A percentile compares a stretch with the other conserved stretches of the same genome.
Evolutionary conservation across 1,140 invertebrate species (phyloP).

Genomic region (Semibalanus balanoides): DNA sequence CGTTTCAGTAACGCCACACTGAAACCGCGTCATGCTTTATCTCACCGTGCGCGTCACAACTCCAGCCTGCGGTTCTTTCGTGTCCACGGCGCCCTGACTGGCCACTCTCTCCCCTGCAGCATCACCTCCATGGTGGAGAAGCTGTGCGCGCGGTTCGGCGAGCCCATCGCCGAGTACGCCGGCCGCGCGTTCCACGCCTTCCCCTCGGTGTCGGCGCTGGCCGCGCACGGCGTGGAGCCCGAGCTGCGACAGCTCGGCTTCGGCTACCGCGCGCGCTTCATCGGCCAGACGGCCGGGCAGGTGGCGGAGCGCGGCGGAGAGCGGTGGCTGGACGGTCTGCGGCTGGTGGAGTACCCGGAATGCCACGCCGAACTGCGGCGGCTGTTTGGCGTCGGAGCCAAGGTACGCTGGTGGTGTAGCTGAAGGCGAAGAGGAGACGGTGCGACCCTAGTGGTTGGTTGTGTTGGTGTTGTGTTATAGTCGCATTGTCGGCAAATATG

Average conservation of each 20-base stretch:
- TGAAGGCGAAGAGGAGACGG: too few species aligned
- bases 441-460: too few species aligned
- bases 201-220: conserved; percentile 53
- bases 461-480: too few species aligned
- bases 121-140: conserved; percentile 86
- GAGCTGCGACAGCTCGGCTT: conserved; percentile 56
- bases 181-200: conserved; percentile 58
- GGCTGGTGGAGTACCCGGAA: conserved; percentile 29
- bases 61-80: too few species aligned
- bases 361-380: conserved; percentile 30
- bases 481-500: too few species aligned
- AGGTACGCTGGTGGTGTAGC: conserved; percentile 22
- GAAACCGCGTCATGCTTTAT: too few species aligned
- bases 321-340: conserved; percentile 29
- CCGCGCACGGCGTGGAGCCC: conserved; percentile 44
- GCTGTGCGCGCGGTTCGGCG: conserved; percentile 65
- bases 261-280: conserved; percentile 40
- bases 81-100: too few species aligned
- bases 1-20: too few species aligned
- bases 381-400: conserved; percentile 35
- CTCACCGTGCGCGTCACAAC: too few species aligned
- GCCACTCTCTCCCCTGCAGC: conserved; percentile 33
- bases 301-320: conserved; percentile 25
- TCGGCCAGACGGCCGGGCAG: conserved; percentile 25
- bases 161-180: conserved; percentile 50